Conservation (phyloP, 2,113 vertebrate genomes). For the Typhlomys cinereus region DNA sequence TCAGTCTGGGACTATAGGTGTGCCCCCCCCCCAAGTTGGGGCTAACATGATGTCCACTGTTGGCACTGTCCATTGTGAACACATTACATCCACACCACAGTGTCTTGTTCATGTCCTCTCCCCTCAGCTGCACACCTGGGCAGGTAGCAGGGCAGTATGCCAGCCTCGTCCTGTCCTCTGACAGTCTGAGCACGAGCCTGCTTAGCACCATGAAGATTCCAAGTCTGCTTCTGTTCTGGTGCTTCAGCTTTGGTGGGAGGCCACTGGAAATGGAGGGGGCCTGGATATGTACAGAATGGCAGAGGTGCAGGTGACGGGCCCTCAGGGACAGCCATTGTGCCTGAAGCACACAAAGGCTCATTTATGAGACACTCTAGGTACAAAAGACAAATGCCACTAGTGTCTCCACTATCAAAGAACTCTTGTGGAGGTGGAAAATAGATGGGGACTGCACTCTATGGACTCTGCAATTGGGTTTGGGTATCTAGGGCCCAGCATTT, state of each 20-base stretch:
- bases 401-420: neutral
- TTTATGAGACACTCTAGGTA: neutral
- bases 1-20: neutral
- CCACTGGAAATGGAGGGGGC: neutral
- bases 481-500: neutral
- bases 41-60: neutral
- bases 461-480: neutral
- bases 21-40: neutral
- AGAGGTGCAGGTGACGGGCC: neutral
- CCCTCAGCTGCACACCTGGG: neutral
- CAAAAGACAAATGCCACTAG: neutral
- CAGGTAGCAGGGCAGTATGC: too few species aligned
- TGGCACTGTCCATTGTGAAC: neutral
- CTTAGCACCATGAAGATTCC: neutral
- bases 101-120: neutral
- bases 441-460: neutral
- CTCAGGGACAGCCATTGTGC: neutral
- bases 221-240: neutral
- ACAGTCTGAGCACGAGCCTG: neutral
- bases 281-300: too few species aligned
- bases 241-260: neutral
- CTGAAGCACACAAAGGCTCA: too few species aligned
- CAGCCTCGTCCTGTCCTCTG: neutral
- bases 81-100: rapidly evolving
- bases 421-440: neutral